These are phyloP conservation scores for Carterocephalus palaemon DNA, from an alignment of 2,888 invertebrate species.

Conservation along the genomic window DNA sequence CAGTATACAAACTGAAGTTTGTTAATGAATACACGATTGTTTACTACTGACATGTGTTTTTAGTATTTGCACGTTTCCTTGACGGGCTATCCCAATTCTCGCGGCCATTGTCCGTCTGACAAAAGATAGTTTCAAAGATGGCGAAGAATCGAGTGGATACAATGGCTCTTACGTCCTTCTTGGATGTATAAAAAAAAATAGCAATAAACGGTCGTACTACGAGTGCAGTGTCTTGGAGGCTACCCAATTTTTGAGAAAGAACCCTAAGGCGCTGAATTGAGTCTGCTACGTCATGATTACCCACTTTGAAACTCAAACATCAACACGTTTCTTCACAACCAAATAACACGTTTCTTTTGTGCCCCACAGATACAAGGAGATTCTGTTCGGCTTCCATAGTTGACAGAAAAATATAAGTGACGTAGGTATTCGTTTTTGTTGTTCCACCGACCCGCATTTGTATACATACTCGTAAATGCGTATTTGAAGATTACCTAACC, in stretches of 20 bases:
- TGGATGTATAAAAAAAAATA: conserved; percentile 25
- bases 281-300: conserved; percentile 42
- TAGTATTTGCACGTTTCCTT: conserved; percentile 46
- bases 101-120: conserved; percentile 59
- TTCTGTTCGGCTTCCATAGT: too few relatives aligned
- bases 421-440: too few relatives aligned
- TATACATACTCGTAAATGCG: too few relatives aligned
- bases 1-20: conserved; percentile 26
- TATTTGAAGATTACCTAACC: too few relatives aligned
- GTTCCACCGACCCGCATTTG: too few relatives aligned
- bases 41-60: conserved; percentile 44
- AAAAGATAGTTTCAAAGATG: conserved; percentile 54
- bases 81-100: conserved; percentile 55
- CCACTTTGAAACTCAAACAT: too few relatives aligned
- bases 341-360: too few relatives aligned
- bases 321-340: too few relatives aligned
- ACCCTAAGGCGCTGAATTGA: conserved; percentile 46
- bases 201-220: conserved; percentile 25
- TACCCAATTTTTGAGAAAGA: conserved; percentile 49
- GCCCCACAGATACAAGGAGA: too few relatives aligned
- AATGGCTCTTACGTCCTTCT: conserved; percentile 33
- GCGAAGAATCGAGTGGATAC: conserved; percentile 35
- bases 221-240: conserved; percentile 28
- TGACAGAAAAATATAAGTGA: too few relatives aligned
- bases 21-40: conserved; percentile 53